Conservation (phyloP, 1,140 invertebrate species). For the Drosophila chauvacae region DNA sequence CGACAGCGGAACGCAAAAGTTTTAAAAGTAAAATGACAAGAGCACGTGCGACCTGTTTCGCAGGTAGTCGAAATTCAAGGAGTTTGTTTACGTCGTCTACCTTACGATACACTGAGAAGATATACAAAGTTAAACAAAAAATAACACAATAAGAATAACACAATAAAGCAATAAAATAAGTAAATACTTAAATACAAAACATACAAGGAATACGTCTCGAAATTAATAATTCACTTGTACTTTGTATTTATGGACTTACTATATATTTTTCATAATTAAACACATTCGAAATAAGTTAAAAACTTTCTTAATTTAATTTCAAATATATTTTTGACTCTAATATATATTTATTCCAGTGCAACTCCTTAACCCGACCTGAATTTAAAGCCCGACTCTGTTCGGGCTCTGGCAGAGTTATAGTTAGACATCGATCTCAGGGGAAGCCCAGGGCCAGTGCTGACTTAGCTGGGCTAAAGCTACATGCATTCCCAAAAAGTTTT, state of each 20-base stretch:
- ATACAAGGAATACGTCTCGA: background rate
- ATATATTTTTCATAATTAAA: background rate
- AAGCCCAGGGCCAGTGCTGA: constrained; percentile 21
- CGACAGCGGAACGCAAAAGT: constrained; percentile 74
- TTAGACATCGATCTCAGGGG: constrained; percentile 75
- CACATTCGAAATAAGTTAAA: too few relatives aligned
- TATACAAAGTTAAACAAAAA: too few relatives aligned
- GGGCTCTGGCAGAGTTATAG: constrained; percentile 63
- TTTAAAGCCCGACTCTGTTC: constrained; percentile 12
- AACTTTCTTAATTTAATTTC: too few relatives aligned
- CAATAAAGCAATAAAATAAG: background rate
- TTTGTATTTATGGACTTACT: background rate
- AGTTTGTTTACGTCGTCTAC: constrained; percentile 59
- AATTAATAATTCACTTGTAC: background rate
- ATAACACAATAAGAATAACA: too few relatives aligned
- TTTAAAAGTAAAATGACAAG: constrained; percentile 82
- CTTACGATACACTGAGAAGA: constrained; percentile 12
- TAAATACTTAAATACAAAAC: too few relatives aligned
- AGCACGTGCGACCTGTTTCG: constrained; percentile 70
- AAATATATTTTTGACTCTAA: background rate
- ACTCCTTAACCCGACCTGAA: background rate
- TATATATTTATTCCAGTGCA: background rate
- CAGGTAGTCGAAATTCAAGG: constrained; percentile 48
- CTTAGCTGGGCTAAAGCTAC: constrained; percentile 57
- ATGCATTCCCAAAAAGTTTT: constrained; percentile 56